Evolutionary conservation across 1,140 invertebrate genomes (phyloP), one percentile per base, ranked within the genome.

Genomic region (Drosophila navojoa): DNA sequence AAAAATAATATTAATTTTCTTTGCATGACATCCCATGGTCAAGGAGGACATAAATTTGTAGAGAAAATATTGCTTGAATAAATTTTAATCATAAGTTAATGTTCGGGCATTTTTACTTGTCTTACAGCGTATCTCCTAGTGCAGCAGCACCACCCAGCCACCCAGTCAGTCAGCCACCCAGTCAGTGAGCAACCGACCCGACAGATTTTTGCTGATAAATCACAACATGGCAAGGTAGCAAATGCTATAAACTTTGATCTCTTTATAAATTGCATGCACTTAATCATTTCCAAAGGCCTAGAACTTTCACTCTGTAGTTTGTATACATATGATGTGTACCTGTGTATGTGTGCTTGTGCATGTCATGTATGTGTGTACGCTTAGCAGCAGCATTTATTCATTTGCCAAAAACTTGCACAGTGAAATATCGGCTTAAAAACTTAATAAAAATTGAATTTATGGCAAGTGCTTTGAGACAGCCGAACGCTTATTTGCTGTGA

Each of bases 161-260:
- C 1, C 40, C 15, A 9, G 32, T 3, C 32, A 32, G 4, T 15
- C 27, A 0, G 0, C 29, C 29, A 32, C 29, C 3, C 25, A 27
- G 25, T 4, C 25, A n/a, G n/a, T n/a, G n/a, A n/a, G n/a, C 27
- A 29, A n/a, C 11, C 40, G 10, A 9, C 11, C 25, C 32, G 19
- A 27, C 38, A 54, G 11, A 55, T 63, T 15, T 40, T 13, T 44
- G n/a, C 50, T 25, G 40, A 86, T 87, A 86, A 82, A 87, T 87
- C 61, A 75, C 63, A 75, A 44, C 45, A 35, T 29, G 27, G 42
- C 35, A 52, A 55, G 53, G 38, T 35, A 52, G 19, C n/a, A 53
- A 22, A 49, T 69, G 75, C 63, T 69, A 76, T 81, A 87, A 87
- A 89, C 71, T 81, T 89, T 77, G 84, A 89, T 87, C 84, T 89